A percentile compares a stretch with the other conserved stretches of the same genome.
Conservation (phyloP, 2,888 invertebrate species). For the Rotaria sp. region DNA sequence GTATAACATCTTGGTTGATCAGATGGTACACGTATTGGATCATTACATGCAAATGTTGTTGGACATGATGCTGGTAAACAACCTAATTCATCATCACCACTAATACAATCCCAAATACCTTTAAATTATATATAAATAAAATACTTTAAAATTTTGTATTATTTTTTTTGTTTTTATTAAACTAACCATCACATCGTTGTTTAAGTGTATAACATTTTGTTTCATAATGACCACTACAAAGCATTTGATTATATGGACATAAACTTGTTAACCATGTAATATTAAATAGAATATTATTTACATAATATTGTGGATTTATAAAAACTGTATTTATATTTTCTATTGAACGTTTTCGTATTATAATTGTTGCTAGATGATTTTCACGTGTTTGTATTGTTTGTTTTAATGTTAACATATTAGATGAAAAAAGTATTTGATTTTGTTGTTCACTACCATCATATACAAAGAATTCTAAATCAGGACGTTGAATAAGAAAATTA, state of each 20-base stretch:
- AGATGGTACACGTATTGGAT: not conserved
- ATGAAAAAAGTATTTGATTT: not conserved
- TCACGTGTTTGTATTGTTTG: not conserved
- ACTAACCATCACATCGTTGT: constrained; percentile 12
- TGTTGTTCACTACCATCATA: constrained; percentile 20
- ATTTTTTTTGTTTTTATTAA: not conserved
- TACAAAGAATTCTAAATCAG: not conserved
- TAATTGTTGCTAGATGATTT: not conserved
- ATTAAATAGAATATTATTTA: not conserved
- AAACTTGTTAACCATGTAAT: not conserved
- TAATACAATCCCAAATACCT: constrained; percentile 37
- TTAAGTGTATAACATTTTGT: not conserved
- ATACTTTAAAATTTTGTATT: not conserved
- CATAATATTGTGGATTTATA: not conserved
- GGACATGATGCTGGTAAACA: constrained; percentile 19
- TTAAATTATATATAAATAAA: not conserved
- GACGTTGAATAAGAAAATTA: not conserved
- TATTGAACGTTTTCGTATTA: not conserved
- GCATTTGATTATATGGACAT: not conserved
- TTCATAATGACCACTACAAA: constrained; percentile 17
- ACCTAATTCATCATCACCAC: constrained; percentile 37
- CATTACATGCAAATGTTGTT: constrained; percentile 20
- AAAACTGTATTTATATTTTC: too few species aligned
- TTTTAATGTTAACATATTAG: not conserved
- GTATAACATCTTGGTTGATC: constrained; percentile 45